A percentile compares a stretch with the other conserved stretches of the same genome.
These are phyloP conservation scores for Ataeniobius toweri DNA, from an alignment of 2,797 vertebrate genomes.

Conservation along the genomic window DNA sequence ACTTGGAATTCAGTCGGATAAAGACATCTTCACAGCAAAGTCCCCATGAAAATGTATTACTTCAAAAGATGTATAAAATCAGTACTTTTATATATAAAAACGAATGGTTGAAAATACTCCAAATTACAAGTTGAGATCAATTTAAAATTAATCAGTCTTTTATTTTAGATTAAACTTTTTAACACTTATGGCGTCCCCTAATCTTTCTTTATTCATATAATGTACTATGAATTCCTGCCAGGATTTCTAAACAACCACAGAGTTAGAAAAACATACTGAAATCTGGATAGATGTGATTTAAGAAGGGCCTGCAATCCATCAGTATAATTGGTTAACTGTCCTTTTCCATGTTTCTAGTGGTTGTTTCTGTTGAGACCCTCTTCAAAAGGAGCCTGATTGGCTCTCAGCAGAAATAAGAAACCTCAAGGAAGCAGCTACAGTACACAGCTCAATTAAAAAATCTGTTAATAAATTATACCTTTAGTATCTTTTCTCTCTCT, in stretches of 20 bases:
- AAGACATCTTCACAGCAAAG: background rate
- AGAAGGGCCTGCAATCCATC: conserved; percentile 4
- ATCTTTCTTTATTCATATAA: conserved; percentile 5
- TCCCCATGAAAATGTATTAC: background rate
- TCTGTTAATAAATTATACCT: conserved; percentile 74
- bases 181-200: background rate
- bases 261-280: background rate
- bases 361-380: conserved; percentile 16
- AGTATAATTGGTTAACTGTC: conserved; percentile 13
- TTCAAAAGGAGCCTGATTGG: background rate
- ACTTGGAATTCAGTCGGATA: background rate
- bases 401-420: conserved; percentile 37
- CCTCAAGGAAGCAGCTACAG: conserved; percentile 37
- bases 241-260: conserved; percentile 6
- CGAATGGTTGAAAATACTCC: background rate
- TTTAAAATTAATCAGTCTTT: background rate
- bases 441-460: conserved; percentile 58
- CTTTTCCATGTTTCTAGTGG: conserved; percentile 20
- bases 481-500: conserved; percentile 69
- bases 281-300: background rate
- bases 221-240: background rate
- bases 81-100: background rate
- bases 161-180: background rate
- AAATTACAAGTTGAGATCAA: background rate
- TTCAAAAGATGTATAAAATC: background rate